Base-by-base conservation (phyloP, 1,140 invertebrate genomes). In the Sycophila sp. region DNA sequence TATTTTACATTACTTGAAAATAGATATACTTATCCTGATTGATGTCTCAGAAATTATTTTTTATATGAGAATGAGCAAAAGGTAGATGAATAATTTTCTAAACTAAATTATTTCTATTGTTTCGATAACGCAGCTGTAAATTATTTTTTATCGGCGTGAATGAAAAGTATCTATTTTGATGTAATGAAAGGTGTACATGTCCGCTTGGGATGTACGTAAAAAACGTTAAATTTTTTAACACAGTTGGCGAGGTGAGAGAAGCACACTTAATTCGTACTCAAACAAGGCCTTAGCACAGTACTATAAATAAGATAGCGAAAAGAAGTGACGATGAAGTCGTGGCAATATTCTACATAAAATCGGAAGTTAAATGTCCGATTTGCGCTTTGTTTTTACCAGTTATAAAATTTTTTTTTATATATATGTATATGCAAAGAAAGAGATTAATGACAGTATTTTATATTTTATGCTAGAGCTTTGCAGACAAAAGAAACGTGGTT, bases 381-480 rank as follows among this genome's bases (percentile, higher is more conserved):
- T 64, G 51, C 68, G 42, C 68, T 68, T 73, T 67, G 30, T 71
- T 67, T 74, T 64, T 72, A 55, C 7, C 34, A 32, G 34, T 40
- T 74, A 34, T 71, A 65, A 32, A 47, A 19, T 64, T 67, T 67
- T 72, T 73, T 74, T 65, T 34, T 53, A 51, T 26, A 67, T 34
- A 47, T 47, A 42, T 67, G 36, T 56, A 65, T 64, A 65, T 24
- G 66, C 66, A 53, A 42, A 59, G 32, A 69, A 60, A 62, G 36
- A 77, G 74, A 74, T 80, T 80, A 72, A 75, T 49, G 40, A 58
- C 72, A 76, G 76, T 79, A 80, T 81, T 80, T 81, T 80, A 79
- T 80, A 76, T 75, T 81, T 80, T 76, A 79, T 55, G 73, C 65
- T 71, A 71, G 51, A 45, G 63, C 59, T 69, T 68, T 65, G 65